Evolutionary conservation across 2,797 vertebrate genomes (phyloP).

Genomic region (Rhinella marina): DNA sequence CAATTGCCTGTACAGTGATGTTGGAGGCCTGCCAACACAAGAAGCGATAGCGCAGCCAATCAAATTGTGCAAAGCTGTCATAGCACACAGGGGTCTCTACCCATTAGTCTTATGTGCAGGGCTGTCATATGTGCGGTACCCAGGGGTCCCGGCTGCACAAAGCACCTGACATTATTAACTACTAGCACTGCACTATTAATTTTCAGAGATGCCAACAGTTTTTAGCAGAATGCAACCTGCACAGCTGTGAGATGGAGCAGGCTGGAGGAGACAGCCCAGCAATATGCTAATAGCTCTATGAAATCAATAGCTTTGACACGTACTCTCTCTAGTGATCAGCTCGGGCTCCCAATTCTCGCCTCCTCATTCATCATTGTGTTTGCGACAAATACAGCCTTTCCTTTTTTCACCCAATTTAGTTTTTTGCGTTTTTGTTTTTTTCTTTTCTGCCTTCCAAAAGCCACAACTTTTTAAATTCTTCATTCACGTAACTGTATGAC

Average conservation of each 20-base stretch:
- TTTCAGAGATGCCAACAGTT: not conserved
- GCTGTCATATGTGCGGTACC: constrained; percentile 24
- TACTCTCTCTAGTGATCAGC: constrained; percentile 28
- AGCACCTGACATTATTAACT: constrained; percentile 18
- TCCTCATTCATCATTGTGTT: not conserved
- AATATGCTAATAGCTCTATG: constrained; percentile 33
- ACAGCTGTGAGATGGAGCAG: not conserved
- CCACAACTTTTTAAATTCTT: too few species aligned
- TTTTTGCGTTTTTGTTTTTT: too few species aligned
- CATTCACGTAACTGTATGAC: too few species aligned
- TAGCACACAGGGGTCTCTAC: not conserved
- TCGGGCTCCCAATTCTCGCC: not conserved
- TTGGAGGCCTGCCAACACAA: constrained; percentile 32
- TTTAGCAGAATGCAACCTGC: not conserved
- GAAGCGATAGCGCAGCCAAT: constrained; percentile 27
- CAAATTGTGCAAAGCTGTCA: constrained; percentile 24
- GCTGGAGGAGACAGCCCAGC: constrained; percentile 15
- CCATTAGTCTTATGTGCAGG: constrained; percentile 14
- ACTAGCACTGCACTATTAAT: not conserved
- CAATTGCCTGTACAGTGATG: not conserved
- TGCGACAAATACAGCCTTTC: too few species aligned
- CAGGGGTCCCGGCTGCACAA: not conserved
- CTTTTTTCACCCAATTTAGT: too few species aligned
- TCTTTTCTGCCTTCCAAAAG: too few species aligned
- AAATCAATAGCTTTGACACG: constrained; percentile 32